Evolutionary conservation across 2,888 invertebrate species (phyloP), one percentile per base, ranked within the genome.

Genomic region (Eurytoma californica): DNA sequence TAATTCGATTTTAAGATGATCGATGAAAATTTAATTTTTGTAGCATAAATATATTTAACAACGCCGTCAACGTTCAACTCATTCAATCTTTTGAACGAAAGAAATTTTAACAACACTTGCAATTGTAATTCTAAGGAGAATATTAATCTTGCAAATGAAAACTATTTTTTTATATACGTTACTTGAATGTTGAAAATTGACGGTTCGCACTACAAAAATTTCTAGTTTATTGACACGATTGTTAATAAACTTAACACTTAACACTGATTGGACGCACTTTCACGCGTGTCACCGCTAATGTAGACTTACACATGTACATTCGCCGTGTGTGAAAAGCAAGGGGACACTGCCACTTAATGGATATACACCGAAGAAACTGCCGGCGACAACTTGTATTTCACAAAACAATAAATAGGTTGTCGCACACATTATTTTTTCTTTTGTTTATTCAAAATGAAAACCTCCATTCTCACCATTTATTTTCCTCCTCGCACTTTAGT

Each of bases 351-450:
- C 70, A 51, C 65, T 70, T 61, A 51, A 72, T 79, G 61, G 58
- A 76, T 61, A 76, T 61, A 67, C 68, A 80, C 20, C 39, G 61
- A 68, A 61, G 58, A 61, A 30, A 76, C 39, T 20, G n/a, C 51
- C 70, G 49, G 39, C 74, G 70, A 55, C 60, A 77, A 72, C 74
- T 72, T 81, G 78, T 81, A 78, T 65, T 67, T 65, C 68, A 69
- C 55, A 72, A 70, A 78, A 81, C 58, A 81, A 81, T 81, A 81
- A 81, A 81, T 79, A 78, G 72, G 78, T 76, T 81, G 30, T 77
- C 39, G 78, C 81, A 79, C 76, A 78, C 49, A 28, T 72, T 78
- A 73, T 70, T 76, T 39, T 39, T 73, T 77, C 49, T 61, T 81
- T 81, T 78, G 65, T 80, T 77, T 77, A 69, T 80, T 76, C 57